These are phyloP conservation scores for Cephus nigrinus DNA, from an alignment of 2,888 invertebrate species.

Conservation along the genomic window DNA sequence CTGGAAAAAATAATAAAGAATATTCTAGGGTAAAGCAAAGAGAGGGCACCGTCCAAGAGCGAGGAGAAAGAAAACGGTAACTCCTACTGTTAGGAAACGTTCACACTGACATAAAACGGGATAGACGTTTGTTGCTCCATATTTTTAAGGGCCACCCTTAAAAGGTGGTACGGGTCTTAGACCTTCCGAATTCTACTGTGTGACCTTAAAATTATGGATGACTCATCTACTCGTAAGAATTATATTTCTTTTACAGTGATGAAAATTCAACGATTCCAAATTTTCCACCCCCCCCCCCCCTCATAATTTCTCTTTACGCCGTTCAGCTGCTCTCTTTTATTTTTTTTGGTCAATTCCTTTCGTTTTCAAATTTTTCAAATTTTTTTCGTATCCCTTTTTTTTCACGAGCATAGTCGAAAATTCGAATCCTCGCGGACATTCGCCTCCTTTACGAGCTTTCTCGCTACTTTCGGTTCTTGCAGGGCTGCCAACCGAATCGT, in stretches of 20 bases:
- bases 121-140: constrained; percentile 24
- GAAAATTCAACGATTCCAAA: not conserved
- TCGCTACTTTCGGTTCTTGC: not conserved
- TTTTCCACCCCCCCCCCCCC: not conserved
- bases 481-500: not conserved
- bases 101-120: constrained; percentile 11
- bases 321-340: too few species aligned
- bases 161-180: not conserved
- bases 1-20: constrained; percentile 24
- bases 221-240: not conserved
- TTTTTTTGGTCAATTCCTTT: too few species aligned
- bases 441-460: not conserved
- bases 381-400: not conserved
- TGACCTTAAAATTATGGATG: not conserved
- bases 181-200: not conserved
- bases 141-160: constrained; percentile 30
- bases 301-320: too few species aligned
- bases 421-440: not conserved
- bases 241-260: not conserved
- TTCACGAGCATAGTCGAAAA: not conserved
- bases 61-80: not conserved
- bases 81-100: not conserved
- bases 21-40: constrained; percentile 20
- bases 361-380: too few species aligned
- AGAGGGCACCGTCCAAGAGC: not conserved